A percentile compares a stretch with the other conserved stretches of the same genome.
These are phyloP conservation scores for Parasteatoda lunata DNA, from an alignment of 2,888 invertebrate species.

Conservation along the genomic window DNA sequence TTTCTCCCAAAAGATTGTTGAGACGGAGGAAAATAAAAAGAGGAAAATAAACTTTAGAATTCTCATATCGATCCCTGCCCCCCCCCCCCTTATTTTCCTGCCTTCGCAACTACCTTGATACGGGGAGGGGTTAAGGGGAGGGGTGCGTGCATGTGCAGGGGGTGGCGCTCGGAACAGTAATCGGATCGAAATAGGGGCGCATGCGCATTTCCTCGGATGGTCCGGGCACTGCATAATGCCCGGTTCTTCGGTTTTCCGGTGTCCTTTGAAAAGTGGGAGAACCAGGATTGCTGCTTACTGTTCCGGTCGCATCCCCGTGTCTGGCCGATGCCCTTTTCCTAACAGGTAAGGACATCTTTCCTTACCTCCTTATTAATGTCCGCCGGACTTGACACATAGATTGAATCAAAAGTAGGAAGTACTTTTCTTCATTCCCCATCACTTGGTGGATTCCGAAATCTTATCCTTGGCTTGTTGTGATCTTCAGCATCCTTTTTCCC, in stretches of 20 bases:
- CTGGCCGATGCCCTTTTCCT: conserved; percentile 34
- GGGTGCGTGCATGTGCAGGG: background rate
- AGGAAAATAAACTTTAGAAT: background rate
- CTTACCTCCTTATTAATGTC: background rate
- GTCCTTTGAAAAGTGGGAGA: conserved; percentile 63
- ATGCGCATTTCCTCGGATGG: conserved; percentile 45
- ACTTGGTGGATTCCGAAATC: background rate
- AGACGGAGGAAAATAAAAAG: conserved; percentile 1
- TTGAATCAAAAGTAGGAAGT: no score
- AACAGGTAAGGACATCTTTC: conserved; percentile 52
- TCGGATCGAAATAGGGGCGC: conserved; percentile 62
- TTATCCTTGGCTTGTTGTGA: background rate
- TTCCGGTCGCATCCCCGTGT: conserved; percentile 53
- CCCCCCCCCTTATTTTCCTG: conserved; percentile 19
- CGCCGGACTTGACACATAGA: background rate
- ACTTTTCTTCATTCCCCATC: background rate
- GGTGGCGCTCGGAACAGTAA: conserved; percentile 43
- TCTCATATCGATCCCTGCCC: conserved; percentile 43
- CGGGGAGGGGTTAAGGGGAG: conserved; percentile 19
- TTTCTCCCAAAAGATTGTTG: background rate
- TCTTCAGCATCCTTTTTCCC: background rate
- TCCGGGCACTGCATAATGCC: conserved; percentile 68
- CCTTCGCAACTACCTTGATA: conserved; percentile 58
- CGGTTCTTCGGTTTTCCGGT: conserved; percentile 67
- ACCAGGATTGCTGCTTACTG: conserved; percentile 48